These are phyloP conservation scores for Limonius californicus DNA, from an alignment of 1,140 invertebrate genomes.

Conservation along the genomic window DNA sequence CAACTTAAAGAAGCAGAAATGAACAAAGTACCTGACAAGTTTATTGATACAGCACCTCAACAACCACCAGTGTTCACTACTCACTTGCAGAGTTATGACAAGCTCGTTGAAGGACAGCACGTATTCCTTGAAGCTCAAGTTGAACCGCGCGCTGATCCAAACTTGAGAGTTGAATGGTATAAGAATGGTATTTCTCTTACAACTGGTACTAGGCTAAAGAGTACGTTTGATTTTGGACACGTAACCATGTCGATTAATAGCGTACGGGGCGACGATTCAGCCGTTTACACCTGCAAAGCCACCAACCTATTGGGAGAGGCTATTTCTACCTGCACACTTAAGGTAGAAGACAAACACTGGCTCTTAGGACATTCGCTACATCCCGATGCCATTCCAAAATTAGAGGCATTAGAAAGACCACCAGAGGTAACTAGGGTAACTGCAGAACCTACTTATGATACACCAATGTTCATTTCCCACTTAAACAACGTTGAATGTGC, in stretches of 20 bases:
- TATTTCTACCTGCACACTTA: conserved; percentile 84
- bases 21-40: conserved; percentile 81
- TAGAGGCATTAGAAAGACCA: conserved; percentile 82
- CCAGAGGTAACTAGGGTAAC: conserved; percentile 57
- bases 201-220: conserved; percentile 78
- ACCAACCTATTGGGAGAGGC: conserved; percentile 87
- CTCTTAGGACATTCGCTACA: conserved; percentile 83
- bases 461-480: conserved; percentile 85
- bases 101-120: conserved; percentile 83
- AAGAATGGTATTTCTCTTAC: conserved; percentile 85
- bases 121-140: conserved; percentile 92
- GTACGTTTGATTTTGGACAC: conserved; percentile 91
- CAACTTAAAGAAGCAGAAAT: conserved; percentile 84
- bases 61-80: conserved; percentile 89
- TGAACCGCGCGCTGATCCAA: conserved; percentile 94
- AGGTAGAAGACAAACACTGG: conserved; percentile 85
- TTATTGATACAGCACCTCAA: conserved; percentile 74
- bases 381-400: conserved; percentile 83
- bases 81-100: conserved; percentile 82
- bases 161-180: conserved; percentile 87
- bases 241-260: conserved; percentile 87
- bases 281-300: conserved; percentile 92
- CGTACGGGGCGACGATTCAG: conserved; percentile 82
- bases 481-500: conserved; percentile 85
- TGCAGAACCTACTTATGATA: conserved; percentile 75